Conservation (phyloP, 2,888 invertebrate genomes). For the Elegia similella region DNA sequence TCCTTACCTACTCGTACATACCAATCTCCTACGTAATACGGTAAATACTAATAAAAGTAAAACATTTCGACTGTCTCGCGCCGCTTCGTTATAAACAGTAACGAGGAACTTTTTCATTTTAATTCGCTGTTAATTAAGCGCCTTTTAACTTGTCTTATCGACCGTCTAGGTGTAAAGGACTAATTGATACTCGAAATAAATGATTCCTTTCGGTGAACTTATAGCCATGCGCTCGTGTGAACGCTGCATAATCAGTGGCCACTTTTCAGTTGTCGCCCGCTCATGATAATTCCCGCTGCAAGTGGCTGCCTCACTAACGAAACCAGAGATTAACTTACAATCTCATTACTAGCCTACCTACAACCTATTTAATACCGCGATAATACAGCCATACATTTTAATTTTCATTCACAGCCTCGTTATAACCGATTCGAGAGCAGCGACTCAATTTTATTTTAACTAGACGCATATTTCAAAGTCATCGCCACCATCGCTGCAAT, state of each 20-base stretch:
- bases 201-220: slow-evolving; percentile 55
- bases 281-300: slow-evolving; percentile 55
- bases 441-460: slow-evolving; percentile 19
- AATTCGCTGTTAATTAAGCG: slow-evolving; percentile 66
- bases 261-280: slow-evolving; percentile 69
- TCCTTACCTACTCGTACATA: background rate
- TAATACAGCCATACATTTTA: slow-evolving; percentile 54
- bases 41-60: slow-evolving; percentile 12
- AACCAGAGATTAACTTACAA: slow-evolving; percentile 62
- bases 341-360: slow-evolving; percentile 55
- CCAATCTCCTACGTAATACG: slow-evolving; percentile 4
- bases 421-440: slow-evolving; percentile 30
- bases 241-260: slow-evolving; percentile 62
- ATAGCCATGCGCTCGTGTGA: slow-evolving; percentile 57
- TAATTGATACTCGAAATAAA: slow-evolving; percentile 72
- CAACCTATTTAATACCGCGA: slow-evolving; percentile 48
- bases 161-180: slow-evolving; percentile 65
- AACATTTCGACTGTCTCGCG: slow-evolving; percentile 23
- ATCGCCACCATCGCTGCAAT: slow-evolving; percentile 2
- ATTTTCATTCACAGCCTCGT: slow-evolving; percentile 46
- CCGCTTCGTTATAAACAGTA: slow-evolving; percentile 55
- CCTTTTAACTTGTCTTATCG: slow-evolving; percentile 56
- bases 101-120: slow-evolving; percentile 64
- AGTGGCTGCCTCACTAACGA: slow-evolving; percentile 49
- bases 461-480: slow-evolving; percentile 17